A percentile compares a stretch with the other conserved stretches of the same genome.
Evolutionary conservation across 2,888 invertebrate species (phyloP).

Genomic region (Athrips mouffetella): DNA sequence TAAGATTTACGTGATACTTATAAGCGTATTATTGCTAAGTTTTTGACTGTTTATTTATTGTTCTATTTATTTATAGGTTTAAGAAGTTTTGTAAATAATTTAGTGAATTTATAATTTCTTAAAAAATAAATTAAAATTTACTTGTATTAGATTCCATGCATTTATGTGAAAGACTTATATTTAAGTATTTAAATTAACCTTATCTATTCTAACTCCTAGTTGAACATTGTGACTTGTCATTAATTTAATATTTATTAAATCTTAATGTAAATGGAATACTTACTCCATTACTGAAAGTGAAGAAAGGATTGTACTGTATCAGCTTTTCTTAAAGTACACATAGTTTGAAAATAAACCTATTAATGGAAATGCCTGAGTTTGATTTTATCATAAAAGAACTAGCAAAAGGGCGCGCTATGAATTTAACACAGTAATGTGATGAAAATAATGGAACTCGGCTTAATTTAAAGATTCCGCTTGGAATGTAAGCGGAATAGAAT

Average conservation of each 20-base stretch:
- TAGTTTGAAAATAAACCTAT: too few relatives aligned
- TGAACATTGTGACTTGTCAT: background rate
- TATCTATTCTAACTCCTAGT: background rate
- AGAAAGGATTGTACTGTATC: too few relatives aligned
- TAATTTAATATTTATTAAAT: background rate
- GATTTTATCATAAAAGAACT: too few relatives aligned
- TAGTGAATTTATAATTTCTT: slow-evolving; percentile 48
- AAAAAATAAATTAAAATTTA: slow-evolving; percentile 30
- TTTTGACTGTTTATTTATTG: slow-evolving; percentile 66
- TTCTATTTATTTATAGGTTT: slow-evolving; percentile 63
- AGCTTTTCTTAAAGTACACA: too few relatives aligned
- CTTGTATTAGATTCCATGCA: slow-evolving; percentile 37
- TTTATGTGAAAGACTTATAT: slow-evolving; percentile 34
- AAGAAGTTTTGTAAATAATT: slow-evolving; percentile 63
- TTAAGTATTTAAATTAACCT: background rate
- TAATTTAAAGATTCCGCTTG: too few relatives aligned
- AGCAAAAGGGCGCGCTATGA: too few relatives aligned
- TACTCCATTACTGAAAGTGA: too few relatives aligned
- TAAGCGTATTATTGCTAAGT: slow-evolving; percentile 36
- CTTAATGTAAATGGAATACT: background rate
- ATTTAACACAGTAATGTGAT: too few relatives aligned
- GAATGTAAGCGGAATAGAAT: too few relatives aligned
- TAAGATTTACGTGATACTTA: slow-evolving; percentile 33
- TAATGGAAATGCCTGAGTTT: too few relatives aligned
- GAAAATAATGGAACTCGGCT: too few relatives aligned